A percentile compares a stretch with the other conserved stretches of the same genome.
These are phyloP conservation scores for Alentia gelatinosa DNA, from an alignment of 2,888 invertebrate genomes.

Conservation along the genomic window DNA sequence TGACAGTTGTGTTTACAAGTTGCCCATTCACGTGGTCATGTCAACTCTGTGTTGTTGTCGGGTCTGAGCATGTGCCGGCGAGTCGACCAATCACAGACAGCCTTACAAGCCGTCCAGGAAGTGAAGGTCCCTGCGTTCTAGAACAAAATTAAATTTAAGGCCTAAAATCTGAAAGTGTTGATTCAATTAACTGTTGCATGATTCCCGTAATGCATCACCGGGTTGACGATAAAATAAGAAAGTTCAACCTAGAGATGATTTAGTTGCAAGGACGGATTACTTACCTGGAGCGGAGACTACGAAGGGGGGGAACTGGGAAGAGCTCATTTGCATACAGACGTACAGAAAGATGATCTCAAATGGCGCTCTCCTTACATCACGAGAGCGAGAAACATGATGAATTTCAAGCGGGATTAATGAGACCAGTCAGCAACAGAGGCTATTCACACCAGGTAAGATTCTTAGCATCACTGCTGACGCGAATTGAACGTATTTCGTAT, in stretches of 20 bases:
- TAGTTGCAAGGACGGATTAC: not conserved
- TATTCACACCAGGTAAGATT: slow-evolving; percentile 54
- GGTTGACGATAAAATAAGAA: too few species aligned
- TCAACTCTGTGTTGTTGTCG: slow-evolving; percentile 36
- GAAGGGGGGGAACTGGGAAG: slow-evolving; percentile 51
- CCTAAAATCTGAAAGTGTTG: not conserved
- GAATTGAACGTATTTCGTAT: not conserved
- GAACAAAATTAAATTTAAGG: slow-evolving; percentile 17
- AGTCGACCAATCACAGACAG: slow-evolving; percentile 5
- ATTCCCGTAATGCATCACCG: too few species aligned
- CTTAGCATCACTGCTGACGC: not conserved
- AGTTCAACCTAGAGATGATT: too few species aligned
- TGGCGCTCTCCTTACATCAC: slow-evolving; percentile 59
- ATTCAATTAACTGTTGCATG: not conserved
- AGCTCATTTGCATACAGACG: slow-evolving; percentile 56
- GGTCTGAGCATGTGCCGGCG: slow-evolving; percentile 23
- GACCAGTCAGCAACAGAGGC: slow-evolving; percentile 27
- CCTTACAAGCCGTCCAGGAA: slow-evolving; percentile 11
- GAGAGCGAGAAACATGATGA: slow-evolving; percentile 57
- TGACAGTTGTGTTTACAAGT: not conserved
- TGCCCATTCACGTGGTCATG: slow-evolving; percentile 27
- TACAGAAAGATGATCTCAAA: slow-evolving; percentile 59
- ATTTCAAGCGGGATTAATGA: slow-evolving; percentile 53
- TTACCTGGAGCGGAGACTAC: not conserved
- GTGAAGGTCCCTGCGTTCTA: slow-evolving; percentile 16